These are phyloP conservation scores for Seriola aureovittata DNA, from an alignment of 2,113 vertebrate genomes.

Conservation along the genomic window DNA sequence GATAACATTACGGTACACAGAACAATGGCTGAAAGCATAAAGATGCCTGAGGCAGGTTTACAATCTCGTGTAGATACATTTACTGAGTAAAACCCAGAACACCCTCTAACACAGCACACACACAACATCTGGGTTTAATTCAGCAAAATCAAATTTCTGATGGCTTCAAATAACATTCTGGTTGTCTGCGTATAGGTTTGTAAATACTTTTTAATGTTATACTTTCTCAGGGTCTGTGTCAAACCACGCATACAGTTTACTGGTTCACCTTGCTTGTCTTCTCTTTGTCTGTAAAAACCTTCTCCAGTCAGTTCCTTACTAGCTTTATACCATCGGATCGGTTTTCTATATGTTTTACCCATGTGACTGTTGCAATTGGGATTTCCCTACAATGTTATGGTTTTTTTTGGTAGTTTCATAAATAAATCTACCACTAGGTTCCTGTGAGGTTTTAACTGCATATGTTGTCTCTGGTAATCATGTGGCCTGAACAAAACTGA, in stretches of 20 bases:
- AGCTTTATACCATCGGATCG: too few relatives aligned
- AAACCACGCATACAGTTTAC: too few relatives aligned
- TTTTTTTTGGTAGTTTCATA: neutral
- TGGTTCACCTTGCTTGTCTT: too few relatives aligned
- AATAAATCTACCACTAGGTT: neutral
- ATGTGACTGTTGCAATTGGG: too few relatives aligned
- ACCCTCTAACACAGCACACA: neutral
- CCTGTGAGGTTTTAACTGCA: neutral
- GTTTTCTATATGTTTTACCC: too few relatives aligned
- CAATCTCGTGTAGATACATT: neutral
- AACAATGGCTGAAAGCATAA: slow-evolving; percentile 9
- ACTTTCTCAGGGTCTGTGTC: too few relatives aligned
- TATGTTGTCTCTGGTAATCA: neutral
- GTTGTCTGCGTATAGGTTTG: neutral
- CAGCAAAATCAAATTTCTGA: neutral
- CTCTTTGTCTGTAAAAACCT: too few relatives aligned
- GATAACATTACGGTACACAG: neutral
- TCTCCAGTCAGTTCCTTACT: too few relatives aligned
- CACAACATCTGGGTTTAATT: neutral
- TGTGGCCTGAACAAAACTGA: neutral
- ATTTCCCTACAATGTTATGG: too few relatives aligned
- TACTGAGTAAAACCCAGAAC: neutral
- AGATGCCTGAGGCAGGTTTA: neutral
- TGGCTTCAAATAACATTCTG: neutral
- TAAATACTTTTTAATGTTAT: too few relatives aligned